Evolutionary conservation across 1,140 invertebrate species (phyloP).

Genomic region (Aethina tumida): DNA sequence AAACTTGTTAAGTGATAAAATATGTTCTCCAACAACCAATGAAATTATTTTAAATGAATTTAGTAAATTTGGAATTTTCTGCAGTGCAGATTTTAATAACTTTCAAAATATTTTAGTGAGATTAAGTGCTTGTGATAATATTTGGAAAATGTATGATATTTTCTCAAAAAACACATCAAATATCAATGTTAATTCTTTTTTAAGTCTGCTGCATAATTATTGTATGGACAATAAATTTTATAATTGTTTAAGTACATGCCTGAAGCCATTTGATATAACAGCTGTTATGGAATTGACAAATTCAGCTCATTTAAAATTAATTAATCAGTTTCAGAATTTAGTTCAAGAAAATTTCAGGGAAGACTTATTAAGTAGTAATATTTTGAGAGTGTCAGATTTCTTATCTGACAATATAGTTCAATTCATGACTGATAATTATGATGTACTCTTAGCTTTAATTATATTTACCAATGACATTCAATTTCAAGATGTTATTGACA

Average conservation of each 20-base stretch:
- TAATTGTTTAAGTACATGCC: constrained; percentile 39
- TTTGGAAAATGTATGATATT: constrained; percentile 42
- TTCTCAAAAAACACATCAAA: constrained; percentile 43
- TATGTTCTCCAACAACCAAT: constrained; percentile 7
- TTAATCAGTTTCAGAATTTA: constrained; percentile 29
- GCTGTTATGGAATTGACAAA: constrained; percentile 18
- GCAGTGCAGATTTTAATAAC: constrained; percentile 40
- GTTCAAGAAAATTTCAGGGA: constrained; percentile 19
- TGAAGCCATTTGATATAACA: constrained; percentile 31
- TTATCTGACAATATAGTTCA: constrained; percentile 27
- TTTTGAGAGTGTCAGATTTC: constrained; percentile 29
- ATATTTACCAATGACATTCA: constrained; percentile 24
- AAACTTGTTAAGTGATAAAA: constrained; percentile 21
- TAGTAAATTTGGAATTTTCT: constrained; percentile 43
- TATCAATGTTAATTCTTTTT: constrained; percentile 42
- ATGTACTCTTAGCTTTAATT: constrained; percentile 36
- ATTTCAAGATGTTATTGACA: constrained; percentile 9
- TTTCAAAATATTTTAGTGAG: constrained; percentile 42
- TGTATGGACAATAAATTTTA: constrained; percentile 43
- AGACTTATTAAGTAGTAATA: constrained; percentile 24
- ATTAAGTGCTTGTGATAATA: constrained; percentile 41
- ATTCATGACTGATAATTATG: constrained; percentile 36
- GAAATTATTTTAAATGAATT: constrained; percentile 36
- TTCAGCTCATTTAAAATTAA: constrained; percentile 27
- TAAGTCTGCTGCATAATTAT: constrained; percentile 42